These are phyloP conservation scores for Chloropsis cyanopogon DNA, from an alignment of 2,113 vertebrate species.

Conservation along the genomic window DNA sequence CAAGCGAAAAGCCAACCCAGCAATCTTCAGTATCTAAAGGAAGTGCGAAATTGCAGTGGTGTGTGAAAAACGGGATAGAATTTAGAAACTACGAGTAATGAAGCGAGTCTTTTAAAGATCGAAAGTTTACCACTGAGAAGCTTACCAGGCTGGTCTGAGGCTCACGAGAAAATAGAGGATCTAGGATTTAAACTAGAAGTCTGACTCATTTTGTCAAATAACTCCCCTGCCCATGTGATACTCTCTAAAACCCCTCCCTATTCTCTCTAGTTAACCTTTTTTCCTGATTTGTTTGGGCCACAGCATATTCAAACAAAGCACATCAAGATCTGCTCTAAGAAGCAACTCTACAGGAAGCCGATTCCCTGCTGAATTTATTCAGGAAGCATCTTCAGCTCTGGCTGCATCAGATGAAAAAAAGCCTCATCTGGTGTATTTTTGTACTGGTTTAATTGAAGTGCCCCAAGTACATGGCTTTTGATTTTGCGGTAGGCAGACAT, in stretches of 20 bases:
- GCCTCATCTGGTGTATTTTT: not conserved
- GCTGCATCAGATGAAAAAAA: not conserved
- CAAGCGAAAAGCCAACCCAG: not conserved
- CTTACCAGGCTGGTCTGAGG: rapidly evolving
- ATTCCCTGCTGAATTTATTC: not conserved
- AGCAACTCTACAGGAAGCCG: not conserved
- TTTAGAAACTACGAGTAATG: not conserved
- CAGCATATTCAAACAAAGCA: not conserved
- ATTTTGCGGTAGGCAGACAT: not conserved
- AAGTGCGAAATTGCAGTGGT: not conserved
- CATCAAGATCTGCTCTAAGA: too few relatives aligned
- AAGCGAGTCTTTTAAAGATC: not conserved
- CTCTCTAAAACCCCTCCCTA: not conserved
- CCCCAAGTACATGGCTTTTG: not conserved
- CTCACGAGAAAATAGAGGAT: not conserved
- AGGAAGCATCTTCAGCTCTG: not conserved
- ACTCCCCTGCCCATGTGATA: rapidly evolving
- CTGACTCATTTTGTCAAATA: not conserved
- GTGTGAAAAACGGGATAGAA: not conserved
- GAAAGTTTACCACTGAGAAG: not conserved
- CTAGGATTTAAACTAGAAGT: not conserved
- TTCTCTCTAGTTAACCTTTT: too few relatives aligned
- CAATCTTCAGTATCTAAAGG: not conserved
- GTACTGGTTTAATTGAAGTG: not conserved
- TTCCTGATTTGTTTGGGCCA: not conserved